Conservation (phyloP, 2,797 vertebrate species). For the Sparus aurata region DNA sequence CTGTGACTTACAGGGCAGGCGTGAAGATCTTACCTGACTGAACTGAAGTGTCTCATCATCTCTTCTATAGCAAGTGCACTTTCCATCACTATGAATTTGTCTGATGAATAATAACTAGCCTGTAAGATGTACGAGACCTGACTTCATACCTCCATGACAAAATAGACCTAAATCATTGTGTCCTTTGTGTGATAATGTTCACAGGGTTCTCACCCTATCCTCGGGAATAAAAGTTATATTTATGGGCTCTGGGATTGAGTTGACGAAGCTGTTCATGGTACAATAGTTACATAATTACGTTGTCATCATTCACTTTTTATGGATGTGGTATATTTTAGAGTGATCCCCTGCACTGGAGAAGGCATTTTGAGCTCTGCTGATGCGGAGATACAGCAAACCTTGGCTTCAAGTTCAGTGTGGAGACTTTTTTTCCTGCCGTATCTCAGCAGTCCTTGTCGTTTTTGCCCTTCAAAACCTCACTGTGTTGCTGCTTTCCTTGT, state of each 20-base stretch:
- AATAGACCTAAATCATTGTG: constrained; percentile 29
- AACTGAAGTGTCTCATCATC: not conserved
- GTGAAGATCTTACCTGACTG: too few species aligned
- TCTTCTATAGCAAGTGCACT: not conserved
- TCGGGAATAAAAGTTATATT: constrained; percentile 31
- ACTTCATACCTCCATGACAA: constrained; percentile 18
- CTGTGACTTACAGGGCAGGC: too few species aligned
- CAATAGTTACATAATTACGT: constrained; percentile 15
- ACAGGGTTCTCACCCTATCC: not conserved
- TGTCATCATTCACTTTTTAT: constrained; percentile 54
- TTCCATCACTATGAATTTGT: constrained; percentile 14
- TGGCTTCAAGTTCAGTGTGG: constrained; percentile 1
- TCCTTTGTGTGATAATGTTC: constrained; percentile 25
- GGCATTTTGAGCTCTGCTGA: constrained; percentile 6
- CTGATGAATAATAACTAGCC: not conserved
- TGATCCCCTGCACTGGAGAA: constrained; percentile 25
- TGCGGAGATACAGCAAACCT: not conserved
- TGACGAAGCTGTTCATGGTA: constrained; percentile 35
- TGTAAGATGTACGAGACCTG: not conserved
- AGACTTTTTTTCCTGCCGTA: not conserved
- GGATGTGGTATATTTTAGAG: constrained; percentile 46
- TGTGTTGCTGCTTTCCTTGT: not conserved
- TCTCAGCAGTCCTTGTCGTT: not conserved
- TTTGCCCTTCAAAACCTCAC: constrained; percentile 22
- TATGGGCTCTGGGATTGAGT: constrained; percentile 20